Base-by-base conservation (phyloP, 2,113 vertebrate genomes). In the Muscicapa adusta region DNA sequence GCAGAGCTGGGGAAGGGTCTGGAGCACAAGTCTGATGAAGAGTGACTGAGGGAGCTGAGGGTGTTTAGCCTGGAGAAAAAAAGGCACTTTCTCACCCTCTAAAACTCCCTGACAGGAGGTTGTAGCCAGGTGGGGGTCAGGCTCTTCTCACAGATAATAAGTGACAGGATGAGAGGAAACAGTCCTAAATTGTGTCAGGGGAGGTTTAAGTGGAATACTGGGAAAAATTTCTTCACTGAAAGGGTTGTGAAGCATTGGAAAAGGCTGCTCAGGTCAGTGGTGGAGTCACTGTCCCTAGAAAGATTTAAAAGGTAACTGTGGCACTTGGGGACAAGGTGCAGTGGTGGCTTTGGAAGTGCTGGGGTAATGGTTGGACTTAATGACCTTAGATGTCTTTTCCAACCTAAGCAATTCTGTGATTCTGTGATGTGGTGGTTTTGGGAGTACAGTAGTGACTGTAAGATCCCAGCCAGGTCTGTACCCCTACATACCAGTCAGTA, bases 391-490 rank as follows among this genome's bases (percentile, higher is more conserved):
- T 47, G 14, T 14, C 25, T 48, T 82, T 75, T 61, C n/a, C 62
- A 67, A 12, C 7, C 7, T 4, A 10, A 67, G 5, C 4, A 29
- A 26, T 23, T 48, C 70, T 34, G 20, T 31, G 25, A 34, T 61
- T 75, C n/a, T 15, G 0, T 54, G 47, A 23, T 68, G 34, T 26
- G 38, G 7, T 2, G 14, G 2, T 11, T 90, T 67, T 18, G 18
- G 2, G 0, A 42, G 5, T 18, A 15, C 17, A 3, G 38, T 4
- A 18, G 6, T 14, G 61, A 45, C 42, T 1, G 1, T 1, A 50
- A 24, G 42, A 74, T 28, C 42, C 82, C 4, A 7, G 28, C 3
- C 50, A 53, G 12, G 8, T 5, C 45, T 28, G 9, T 14, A 18
- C 5, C 17, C 7, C 24, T 34, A 6, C 3, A 7, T 2, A 53